Base-by-base conservation (phyloP, 2,797 vertebrate species). In the Meda fulgida region DNA sequence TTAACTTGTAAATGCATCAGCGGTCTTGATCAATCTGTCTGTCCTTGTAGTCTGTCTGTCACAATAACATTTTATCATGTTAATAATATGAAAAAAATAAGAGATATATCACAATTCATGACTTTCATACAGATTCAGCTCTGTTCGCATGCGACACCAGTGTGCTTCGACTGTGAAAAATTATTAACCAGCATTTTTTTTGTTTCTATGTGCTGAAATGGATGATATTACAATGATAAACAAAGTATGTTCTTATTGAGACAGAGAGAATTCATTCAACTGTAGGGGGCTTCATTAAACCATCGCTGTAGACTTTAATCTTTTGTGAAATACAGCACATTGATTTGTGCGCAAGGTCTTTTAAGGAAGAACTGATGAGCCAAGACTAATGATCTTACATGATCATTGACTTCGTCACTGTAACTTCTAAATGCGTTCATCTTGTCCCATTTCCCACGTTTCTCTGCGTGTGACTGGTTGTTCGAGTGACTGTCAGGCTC, bases 331-430 rank as follows among this genome's bases (percentile, higher is more conserved):
- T 80, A 63, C 40, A 72, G 67, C 38, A 43, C 67, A 85, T 80
- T 71, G 66, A 84, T 72, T 84, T 19, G 21, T 48, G 36, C 26
- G 34, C 51, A 14, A 79, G 23, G 40, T 51, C 53, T 71, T 79
- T 67, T 72, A 85, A 79, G 31, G 67, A 84, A 72, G 43, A 70
- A 51, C 29, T 31, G 40, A 85, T 80, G 83, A 85, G 83, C 51
- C 31, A 43, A 79, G 67, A 80, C 83, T 85, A 85, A 85, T 79
- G 83, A 53, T 65, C 55, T 72, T 60, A 65, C 67, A 73, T 71
- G 76, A 79, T 85, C 66, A 48, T 79, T 63, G 76, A 84, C 51
- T 84, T 63, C 75, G 36, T 63, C 66, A 51, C 51, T 80, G 76
- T 80, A 79, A 85, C 66, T 79, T 84, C 21, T 34, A 53, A 31